phyloP scores from a whole-genome alignment of 2,888 invertebrate genomes.

The Dasypogon diadema region DNA sequence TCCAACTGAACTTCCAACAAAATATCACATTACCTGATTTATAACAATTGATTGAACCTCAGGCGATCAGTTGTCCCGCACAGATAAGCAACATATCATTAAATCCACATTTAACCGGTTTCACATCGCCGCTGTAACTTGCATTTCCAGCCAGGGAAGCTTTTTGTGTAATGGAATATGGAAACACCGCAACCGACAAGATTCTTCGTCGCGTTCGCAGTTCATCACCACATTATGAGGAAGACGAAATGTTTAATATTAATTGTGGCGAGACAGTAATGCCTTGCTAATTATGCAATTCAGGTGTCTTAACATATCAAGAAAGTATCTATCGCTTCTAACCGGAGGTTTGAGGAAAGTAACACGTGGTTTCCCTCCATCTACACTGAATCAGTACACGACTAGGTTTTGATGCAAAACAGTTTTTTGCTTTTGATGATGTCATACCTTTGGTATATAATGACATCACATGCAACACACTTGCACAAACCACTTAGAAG shows the following conservation, averaged over 20 bases:
- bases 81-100: constrained; percentile 14
- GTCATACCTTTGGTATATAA: constrained; percentile 35
- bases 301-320: not conserved
- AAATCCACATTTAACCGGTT: constrained; percentile 25
- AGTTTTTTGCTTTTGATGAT: constrained; percentile 18
- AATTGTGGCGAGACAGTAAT: constrained; percentile 6
- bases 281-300: constrained; percentile 10
- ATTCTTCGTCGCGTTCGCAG: constrained; percentile 20
- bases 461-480: constrained; percentile 35
- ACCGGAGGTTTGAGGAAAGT: not conserved
- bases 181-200: constrained; percentile 30
- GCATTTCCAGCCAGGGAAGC: not conserved
- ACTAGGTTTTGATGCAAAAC: too few species aligned
- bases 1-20: too few species aligned
- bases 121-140: constrained; percentile 20
- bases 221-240: constrained; percentile 8
- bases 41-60: constrained; percentile 3
- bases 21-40: constrained; percentile 28
- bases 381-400: not conserved
- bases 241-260: constrained; percentile 21
- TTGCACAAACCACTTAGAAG: not conserved
- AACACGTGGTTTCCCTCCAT: not conserved
- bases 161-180: constrained; percentile 21
- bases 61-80: constrained; percentile 17
- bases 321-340: not conserved